A percentile compares a stretch with the other conserved stretches of the same genome.
Conservation (phyloP, 1,140 invertebrate genomes). For the Centruroides sculpturatus region DNA sequence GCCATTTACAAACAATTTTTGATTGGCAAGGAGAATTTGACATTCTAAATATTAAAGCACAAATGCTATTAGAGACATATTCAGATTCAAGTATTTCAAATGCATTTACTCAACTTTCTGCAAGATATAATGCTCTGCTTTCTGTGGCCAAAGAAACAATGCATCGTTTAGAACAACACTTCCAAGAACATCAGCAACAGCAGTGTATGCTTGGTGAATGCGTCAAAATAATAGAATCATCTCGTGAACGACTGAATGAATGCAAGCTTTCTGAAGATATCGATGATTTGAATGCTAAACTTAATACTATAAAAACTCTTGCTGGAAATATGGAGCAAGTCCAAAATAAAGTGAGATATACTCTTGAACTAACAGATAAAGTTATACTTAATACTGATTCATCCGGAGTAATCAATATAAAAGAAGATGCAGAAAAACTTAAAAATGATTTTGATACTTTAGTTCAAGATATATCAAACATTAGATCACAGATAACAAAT, state of each 20-base stretch:
- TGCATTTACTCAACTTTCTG: conserved; percentile 80
- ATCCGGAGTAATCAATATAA: conserved; percentile 64
- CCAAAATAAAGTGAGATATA: conserved; percentile 70
- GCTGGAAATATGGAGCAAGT: conserved; percentile 75
- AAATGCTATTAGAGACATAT: conserved; percentile 75
- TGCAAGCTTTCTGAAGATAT: conserved; percentile 55
- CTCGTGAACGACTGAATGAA: conserved; percentile 58
- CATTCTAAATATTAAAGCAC: conserved; percentile 77
- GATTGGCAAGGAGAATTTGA: conserved; percentile 89
- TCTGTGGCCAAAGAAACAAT: conserved; percentile 85
- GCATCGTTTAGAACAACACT: conserved; percentile 73
- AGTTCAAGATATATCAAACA: conserved; percentile 58
- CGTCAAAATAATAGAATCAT: conserved; percentile 76
- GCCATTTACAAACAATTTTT: conserved; percentile 73
- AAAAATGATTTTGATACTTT: conserved; percentile 77
- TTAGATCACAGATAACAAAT: conserved; percentile 51
- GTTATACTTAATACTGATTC: conserved; percentile 84
- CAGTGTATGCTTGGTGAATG: conserved; percentile 78
- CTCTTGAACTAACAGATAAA: conserved; percentile 77
- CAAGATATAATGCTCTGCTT: conserved; percentile 83
- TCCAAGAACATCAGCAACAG: conserved; percentile 45
- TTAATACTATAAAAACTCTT: conserved; percentile 67
- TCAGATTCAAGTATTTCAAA: conserved; percentile 86
- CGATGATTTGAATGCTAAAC: conserved; percentile 62
- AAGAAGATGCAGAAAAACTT: conserved; percentile 74